Evolutionary conservation across 2,888 invertebrate species (phyloP).

Genomic region (Lutraria lutraria): DNA sequence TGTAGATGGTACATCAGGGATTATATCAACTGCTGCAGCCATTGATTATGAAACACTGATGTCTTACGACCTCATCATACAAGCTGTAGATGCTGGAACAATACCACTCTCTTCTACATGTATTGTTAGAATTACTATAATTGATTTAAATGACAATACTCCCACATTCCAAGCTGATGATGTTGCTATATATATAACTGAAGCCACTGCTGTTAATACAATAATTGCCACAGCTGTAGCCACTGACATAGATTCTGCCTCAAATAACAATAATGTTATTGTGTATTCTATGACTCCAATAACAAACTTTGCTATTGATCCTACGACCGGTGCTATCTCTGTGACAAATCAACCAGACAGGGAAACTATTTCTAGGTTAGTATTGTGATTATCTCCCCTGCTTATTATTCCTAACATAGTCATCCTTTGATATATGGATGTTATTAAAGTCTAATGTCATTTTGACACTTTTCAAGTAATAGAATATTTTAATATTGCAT

Average conservation of each 20-base stretch:
- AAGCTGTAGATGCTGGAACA: slow-evolving; percentile 76
- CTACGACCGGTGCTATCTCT: slow-evolving; percentile 73
- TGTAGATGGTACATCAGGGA: slow-evolving; percentile 74
- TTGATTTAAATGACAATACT: slow-evolving; percentile 80
- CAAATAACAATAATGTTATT: slow-evolving; percentile 79
- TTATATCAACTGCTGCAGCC: slow-evolving; percentile 64
- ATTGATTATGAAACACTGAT: slow-evolving; percentile 78
- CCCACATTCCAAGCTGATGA: slow-evolving; percentile 71
- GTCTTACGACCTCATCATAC: slow-evolving; percentile 72
- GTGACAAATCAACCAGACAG: slow-evolving; percentile 75
- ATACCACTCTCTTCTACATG: slow-evolving; percentile 70
- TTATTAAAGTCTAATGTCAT: no score
- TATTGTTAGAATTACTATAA: slow-evolving; percentile 70
- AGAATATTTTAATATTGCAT: no score
- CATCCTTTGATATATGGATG: no score
- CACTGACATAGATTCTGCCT: slow-evolving; percentile 75
- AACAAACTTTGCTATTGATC: slow-evolving; percentile 71
- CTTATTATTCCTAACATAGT: no score
- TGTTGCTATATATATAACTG: slow-evolving; percentile 70
- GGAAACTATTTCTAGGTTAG: slow-evolving; percentile 74
- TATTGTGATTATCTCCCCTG: not conserved
- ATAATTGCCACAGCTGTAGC: slow-evolving; percentile 72
- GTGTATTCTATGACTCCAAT: slow-evolving; percentile 62
- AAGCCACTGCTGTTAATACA: slow-evolving; percentile 74
- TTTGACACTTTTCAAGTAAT: no score